phyloP scores from a whole-genome alignment of 2,797 vertebrate genomes.

The Danio choprae region DNA sequence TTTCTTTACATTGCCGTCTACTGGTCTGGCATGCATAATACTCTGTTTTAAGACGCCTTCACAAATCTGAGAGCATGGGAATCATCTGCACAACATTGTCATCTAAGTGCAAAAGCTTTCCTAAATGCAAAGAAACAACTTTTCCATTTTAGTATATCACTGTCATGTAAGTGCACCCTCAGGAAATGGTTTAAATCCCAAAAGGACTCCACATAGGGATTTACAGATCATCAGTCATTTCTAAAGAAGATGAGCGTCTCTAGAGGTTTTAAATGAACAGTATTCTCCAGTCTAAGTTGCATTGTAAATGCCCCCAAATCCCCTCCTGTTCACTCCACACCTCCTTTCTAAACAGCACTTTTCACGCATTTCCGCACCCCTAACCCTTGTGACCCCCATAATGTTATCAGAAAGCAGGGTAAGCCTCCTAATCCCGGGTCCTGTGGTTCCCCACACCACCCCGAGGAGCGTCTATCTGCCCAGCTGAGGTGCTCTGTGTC shows the following conservation, averaged over 20 bases:
- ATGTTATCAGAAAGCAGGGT: slow-evolving; percentile 73
- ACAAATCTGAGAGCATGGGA: too few relatives aligned
- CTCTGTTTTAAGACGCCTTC: too few relatives aligned
- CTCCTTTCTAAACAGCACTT: slow-evolving; percentile 34
- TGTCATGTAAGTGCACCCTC: neutral
- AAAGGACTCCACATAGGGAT: slow-evolving; percentile 4
- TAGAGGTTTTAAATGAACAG: slow-evolving; percentile 6
- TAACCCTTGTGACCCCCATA: slow-evolving; percentile 71
- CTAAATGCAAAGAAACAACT: too few relatives aligned
- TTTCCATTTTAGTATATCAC: too few relatives aligned
- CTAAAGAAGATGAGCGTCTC: slow-evolving; percentile 5
- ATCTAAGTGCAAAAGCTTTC: too few relatives aligned
- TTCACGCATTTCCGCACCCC: slow-evolving; percentile 19
- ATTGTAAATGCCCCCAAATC: slow-evolving; percentile 29
- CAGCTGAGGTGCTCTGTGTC: slow-evolving; percentile 76
- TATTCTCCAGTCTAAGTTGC: neutral
- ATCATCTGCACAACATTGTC: too few relatives aligned
- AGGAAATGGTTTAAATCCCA: slow-evolving; percentile 15
- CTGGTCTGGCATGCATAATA: too few relatives aligned
- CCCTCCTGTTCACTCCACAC: slow-evolving; percentile 16
- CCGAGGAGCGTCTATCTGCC: slow-evolving; percentile 77
- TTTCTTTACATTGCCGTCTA: too few relatives aligned
- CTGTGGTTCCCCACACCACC: slow-evolving; percentile 52
- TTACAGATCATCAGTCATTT: neutral
- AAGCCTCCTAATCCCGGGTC: slow-evolving; percentile 73